Conservation (phyloP, 2,797 vertebrate species). For the Coregonus sp. region DNA sequence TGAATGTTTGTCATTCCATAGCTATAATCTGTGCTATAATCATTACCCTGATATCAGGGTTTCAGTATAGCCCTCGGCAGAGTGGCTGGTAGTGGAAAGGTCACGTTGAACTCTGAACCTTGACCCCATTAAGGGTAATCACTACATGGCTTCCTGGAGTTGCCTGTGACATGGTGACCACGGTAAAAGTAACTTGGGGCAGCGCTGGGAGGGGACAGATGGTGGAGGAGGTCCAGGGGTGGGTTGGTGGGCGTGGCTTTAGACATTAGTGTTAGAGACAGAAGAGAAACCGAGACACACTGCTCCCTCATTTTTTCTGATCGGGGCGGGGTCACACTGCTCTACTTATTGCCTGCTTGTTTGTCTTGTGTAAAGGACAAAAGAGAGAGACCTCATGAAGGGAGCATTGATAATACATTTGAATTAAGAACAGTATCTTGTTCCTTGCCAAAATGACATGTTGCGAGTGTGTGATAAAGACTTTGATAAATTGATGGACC, state of each 20-base stretch:
- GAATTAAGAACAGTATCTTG: background rate
- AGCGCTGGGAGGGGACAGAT: constrained; percentile 13
- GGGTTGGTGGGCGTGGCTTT: constrained; percentile 8
- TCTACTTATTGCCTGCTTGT: background rate
- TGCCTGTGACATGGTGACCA: constrained; percentile 42
- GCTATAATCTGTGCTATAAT: background rate
- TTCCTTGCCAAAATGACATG: background rate
- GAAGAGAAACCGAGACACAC: no score
- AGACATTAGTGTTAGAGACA: background rate
- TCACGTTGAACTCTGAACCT: constrained; percentile 31
- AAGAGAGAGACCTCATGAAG: background rate
- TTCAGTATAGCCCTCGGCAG: background rate
- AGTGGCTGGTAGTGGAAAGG: constrained; percentile 6
- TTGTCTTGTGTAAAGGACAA: constrained; percentile 1
- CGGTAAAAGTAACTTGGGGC: constrained; percentile 49
- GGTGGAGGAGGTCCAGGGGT: constrained; percentile 1
- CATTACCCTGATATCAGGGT: background rate
- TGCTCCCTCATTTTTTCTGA: no score
- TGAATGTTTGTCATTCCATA: background rate
- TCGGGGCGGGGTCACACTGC: background rate
- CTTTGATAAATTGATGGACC: background rate
- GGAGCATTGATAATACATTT: background rate
- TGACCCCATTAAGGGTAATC: constrained; percentile 44
- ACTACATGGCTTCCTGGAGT: constrained; percentile 25
- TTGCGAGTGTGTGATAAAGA: background rate